Conservation (phyloP, 2,113 vertebrate genomes). For the Forbesichthys papilliferus region DNA sequence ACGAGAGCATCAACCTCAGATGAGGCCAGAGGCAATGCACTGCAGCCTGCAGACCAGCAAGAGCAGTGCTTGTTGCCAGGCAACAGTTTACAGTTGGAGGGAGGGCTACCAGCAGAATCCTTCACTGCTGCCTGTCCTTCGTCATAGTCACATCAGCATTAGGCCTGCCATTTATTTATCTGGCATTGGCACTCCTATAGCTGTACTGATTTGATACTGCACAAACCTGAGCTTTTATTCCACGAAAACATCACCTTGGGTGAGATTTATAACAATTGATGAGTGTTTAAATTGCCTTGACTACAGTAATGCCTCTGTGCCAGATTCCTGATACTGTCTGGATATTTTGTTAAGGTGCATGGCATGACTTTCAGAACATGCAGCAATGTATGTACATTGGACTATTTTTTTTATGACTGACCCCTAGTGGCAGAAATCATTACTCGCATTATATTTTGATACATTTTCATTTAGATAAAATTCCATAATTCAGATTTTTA, state of each 20-base stretch:
- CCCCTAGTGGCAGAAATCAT: no score
- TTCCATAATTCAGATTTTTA: no score
- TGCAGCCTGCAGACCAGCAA: slow-evolving; percentile 70
- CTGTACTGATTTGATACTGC: slow-evolving; percentile 37
- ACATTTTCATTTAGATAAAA: no score
- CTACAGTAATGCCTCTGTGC: no score
- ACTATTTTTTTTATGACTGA: no score
- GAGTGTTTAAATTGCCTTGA: not conserved
- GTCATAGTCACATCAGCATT: slow-evolving; percentile 61
- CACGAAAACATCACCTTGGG: not conserved
- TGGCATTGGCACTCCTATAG: slow-evolving; percentile 56
- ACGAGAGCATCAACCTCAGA: slow-evolving; percentile 54
- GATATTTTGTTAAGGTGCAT: no score
- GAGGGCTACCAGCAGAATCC: slow-evolving; percentile 55
- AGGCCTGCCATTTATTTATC: slow-evolving; percentile 45
- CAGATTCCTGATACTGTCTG: no score
- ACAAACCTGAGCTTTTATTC: slow-evolving; percentile 16
- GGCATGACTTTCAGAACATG: no score
- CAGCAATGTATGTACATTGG: no score
- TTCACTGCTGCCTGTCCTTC: slow-evolving; percentile 49
- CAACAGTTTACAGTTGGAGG: slow-evolving; percentile 72
- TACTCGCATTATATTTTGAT: no score
- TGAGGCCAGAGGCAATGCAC: slow-evolving; percentile 70
- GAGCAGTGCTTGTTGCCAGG: slow-evolving; percentile 76
- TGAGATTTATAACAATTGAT: slow-evolving; percentile 12